phyloP scores from a whole-genome alignment of 2,113 vertebrate species.

The Aegithalos caudatus region DNA sequence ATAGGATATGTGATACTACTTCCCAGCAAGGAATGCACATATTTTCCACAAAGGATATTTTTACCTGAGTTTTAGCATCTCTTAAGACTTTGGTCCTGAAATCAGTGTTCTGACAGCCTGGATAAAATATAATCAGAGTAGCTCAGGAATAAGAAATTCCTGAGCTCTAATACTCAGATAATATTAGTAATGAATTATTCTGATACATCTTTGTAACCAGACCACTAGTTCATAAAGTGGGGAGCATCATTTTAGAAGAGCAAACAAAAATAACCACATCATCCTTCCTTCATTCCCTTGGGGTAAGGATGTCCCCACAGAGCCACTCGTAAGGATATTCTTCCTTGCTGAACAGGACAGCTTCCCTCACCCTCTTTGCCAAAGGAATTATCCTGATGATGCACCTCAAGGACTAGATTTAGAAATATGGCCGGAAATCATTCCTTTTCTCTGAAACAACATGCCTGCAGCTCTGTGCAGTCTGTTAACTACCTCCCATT shows the following conservation, averaged over 20 bases:
- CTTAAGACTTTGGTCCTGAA: neutral
- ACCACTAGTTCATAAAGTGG: neutral
- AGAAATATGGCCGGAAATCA: neutral
- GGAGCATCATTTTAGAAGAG: neutral
- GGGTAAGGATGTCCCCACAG: neutral
- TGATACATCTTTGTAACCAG: neutral
- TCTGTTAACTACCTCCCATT: neutral
- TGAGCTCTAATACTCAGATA: neutral
- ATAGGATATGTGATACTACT: accelerated
- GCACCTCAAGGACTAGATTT: neutral
- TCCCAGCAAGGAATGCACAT: neutral
- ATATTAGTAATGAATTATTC: neutral
- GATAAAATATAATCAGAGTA: neutral
- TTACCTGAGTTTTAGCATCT: neutral
- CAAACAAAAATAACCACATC: neutral
- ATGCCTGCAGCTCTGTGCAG: neutral
- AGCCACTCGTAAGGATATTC: accelerated
- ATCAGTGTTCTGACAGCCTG: neutral
- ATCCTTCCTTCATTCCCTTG: neutral
- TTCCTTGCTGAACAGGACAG: neutral
- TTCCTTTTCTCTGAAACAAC: neutral
- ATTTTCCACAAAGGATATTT: neutral
- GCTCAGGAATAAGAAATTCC: neutral
- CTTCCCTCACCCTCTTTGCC: neutral
- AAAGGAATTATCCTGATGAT: neutral